Evolutionary conservation across 2,113 vertebrate species (phyloP).

Genomic region (Stictonetta naevosa): DNA sequence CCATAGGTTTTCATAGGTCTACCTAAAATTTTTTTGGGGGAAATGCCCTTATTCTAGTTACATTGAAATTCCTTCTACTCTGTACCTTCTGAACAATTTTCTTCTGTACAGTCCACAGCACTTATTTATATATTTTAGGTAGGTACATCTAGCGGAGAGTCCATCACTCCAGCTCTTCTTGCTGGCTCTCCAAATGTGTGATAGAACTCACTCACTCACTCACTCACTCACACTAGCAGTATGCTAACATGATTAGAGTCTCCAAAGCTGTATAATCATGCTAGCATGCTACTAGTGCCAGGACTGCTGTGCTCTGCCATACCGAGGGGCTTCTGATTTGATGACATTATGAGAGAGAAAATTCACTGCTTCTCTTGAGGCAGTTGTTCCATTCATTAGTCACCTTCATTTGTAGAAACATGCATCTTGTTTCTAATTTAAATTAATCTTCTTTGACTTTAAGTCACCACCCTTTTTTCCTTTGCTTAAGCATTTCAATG

Average conservation of each 20-base stretch:
- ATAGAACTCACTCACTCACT: not conserved
- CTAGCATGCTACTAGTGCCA: not conserved
- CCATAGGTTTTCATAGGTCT: not conserved
- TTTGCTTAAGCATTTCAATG: not conserved
- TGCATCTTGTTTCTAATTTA: not conserved
- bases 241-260: not conserved
- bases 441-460: not conserved
- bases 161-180: not conserved
- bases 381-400: not conserved
- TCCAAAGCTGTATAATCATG: not conserved
- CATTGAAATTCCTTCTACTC: not conserved
- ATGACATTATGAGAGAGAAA: not conserved
- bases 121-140: not conserved
- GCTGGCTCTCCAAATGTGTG: not conserved
- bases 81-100: not conserved
- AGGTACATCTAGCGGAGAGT: not conserved
- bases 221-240: not conserved
- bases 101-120: not conserved
- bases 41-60: not conserved
- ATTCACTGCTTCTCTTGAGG: not conserved
- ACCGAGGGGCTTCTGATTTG: not conserved
- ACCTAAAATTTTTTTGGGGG: not conserved
- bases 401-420: not conserved
- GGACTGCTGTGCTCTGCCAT: not conserved
- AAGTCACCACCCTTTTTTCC: not conserved